These are phyloP conservation scores for Cerceris rybyensis DNA, from an alignment of 2,888 invertebrate genomes.

Conservation along the genomic window DNA sequence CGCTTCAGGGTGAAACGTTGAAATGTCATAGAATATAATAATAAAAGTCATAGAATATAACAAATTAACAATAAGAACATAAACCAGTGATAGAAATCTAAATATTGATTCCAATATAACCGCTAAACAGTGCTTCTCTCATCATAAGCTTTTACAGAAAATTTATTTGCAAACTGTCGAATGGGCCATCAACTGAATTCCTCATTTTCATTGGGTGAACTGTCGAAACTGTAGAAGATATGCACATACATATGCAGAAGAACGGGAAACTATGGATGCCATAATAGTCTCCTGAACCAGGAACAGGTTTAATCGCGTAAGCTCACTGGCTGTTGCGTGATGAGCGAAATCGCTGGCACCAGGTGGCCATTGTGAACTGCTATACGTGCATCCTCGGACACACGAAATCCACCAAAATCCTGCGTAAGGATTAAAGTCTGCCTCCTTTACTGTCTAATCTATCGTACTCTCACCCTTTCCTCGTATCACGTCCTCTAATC, in stretches of 20 bases:
- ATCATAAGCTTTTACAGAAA: too few species aligned
- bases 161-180: too few species aligned
- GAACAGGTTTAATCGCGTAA: conserved; percentile 62
- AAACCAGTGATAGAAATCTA: too few species aligned
- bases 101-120: too few species aligned
- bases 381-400: conserved; percentile 39
- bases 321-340: conserved; percentile 46
- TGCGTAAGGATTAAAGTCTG: conserved; percentile 51
- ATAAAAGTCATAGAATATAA: too few species aligned
- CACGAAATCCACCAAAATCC: conserved; percentile 60
- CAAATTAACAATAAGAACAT: too few species aligned
- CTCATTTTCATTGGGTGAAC: not conserved
- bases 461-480: conserved; percentile 1
- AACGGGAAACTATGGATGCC: conserved; percentile 8
- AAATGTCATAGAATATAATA: too few species aligned
- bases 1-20: too few species aligned
- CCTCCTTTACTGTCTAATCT: conserved; percentile 15
- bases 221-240: not conserved
- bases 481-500: conserved; percentile 48
- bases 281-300: conserved; percentile 14
- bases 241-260: not conserved
- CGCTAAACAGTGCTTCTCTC: too few species aligned
- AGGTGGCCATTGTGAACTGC: conserved; percentile 42
- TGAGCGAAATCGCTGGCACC: conserved; percentile 54
- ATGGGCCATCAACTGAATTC: not conserved